Base-by-base conservation (phyloP, 2,113 vertebrate genomes). In the Tangachromis dhanisi region DNA sequence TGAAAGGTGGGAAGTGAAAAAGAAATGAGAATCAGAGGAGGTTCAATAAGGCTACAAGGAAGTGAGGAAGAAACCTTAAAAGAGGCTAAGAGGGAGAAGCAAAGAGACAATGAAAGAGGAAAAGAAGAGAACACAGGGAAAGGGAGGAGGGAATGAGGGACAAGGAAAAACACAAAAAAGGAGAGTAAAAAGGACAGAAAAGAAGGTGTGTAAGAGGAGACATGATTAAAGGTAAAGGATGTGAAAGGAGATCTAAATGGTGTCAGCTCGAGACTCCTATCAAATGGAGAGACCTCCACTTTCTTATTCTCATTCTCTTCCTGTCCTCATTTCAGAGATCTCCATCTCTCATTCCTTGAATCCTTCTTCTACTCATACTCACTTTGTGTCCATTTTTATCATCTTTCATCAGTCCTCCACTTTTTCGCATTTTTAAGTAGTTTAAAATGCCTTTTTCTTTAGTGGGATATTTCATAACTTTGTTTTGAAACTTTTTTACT, bases 1-100 rank as follows among this genome's bases (percentile, higher is more conserved):
- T 79, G 96, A 96, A 94, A 93, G 91, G 42, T 78, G 26, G 53
- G 13, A 11, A 38, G 68, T 14, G 54, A 14, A 35, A 33, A 42
- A 40, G 53, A 81, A 29, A 59, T 45, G 38, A 83, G 57, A 16
- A 9, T 11, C 4, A 49, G 12, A 63, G 26, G 40, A 82, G 24
- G 59, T 24, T 31, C 17, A 31, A 78, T 33, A 78, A 78, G 45
- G 26, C 45, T n/a, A 33, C 45, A n/a, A 51, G 80, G 57, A 49
- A 66, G 42, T 10, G 19, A 49, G 49, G 78, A 80, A 54, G 17
- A 51, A 78, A 31, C 19, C 47, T 53, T 14, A 54, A 24, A 80
- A 80, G 29, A 53, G 47, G 2, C 1, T 35, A 80, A 21, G 14
- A 49, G 71, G 7, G 26, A 49, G 16, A 31, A 78, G 26, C 24